phyloP scores from a whole-genome alignment of 2,888 invertebrate genomes.

The Cosmia trapezina region DNA sequence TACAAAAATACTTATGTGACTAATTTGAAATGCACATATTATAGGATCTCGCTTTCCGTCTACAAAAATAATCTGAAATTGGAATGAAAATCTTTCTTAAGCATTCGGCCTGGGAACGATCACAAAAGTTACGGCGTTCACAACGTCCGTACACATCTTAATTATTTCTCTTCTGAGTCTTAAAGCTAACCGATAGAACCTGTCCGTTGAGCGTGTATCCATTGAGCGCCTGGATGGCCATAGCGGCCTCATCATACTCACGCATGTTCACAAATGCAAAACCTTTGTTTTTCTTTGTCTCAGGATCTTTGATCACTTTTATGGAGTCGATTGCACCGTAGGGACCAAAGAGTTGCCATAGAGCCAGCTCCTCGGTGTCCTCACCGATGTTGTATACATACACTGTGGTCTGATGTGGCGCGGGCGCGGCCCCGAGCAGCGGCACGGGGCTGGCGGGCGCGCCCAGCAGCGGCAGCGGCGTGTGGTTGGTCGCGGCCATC shows the following conservation, averaged over 20 bases:
- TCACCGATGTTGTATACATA: constrained; percentile 90
- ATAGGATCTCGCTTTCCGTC: constrained; percentile 88
- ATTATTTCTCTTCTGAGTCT: constrained; percentile 89
- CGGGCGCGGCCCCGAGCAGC: constrained; percentile 81
- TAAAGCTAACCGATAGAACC: constrained; percentile 90
- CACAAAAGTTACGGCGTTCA: constrained; percentile 84
- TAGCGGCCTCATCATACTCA: constrained; percentile 89
- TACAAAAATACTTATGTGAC: constrained; percentile 90
- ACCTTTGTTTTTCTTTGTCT: constrained; percentile 90
- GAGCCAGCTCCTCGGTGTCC: constrained; percentile 88
- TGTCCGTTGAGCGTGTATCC: constrained; percentile 90
- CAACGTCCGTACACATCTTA: constrained; percentile 85
- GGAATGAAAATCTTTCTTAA: constrained; percentile 88
- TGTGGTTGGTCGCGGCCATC: constrained; percentile 87
- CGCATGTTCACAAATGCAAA: constrained; percentile 90
- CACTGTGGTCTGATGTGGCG: constrained; percentile 88
- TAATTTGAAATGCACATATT: constrained; percentile 90
- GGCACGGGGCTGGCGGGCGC: constrained; percentile 87
- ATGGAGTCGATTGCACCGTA: constrained; percentile 90
- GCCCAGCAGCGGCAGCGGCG: constrained; percentile 85
- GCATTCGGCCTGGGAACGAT: constrained; percentile 85
- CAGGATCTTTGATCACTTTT: constrained; percentile 89
- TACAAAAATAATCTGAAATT: constrained; percentile 91
- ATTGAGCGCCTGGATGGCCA: constrained; percentile 89
- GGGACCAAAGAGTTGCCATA: constrained; percentile 89